A percentile compares a stretch with the other conserved stretches of the same genome.
phyloP scores from a whole-genome alignment of 2,113 vertebrate genomes.

The Tachysurus vachellii region DNA sequence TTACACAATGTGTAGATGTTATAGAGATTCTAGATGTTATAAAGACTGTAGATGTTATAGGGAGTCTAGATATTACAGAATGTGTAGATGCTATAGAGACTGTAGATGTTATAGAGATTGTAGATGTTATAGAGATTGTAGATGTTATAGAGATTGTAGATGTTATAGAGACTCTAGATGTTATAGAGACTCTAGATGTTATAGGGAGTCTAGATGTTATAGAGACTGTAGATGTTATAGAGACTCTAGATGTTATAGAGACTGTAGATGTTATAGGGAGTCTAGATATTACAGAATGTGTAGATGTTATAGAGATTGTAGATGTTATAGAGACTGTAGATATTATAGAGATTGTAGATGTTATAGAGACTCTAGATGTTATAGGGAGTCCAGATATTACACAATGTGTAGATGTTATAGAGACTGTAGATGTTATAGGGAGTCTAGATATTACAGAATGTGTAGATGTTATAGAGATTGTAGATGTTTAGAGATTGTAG shows the following conservation, averaged over 20 bases:
- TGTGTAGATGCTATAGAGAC: too few relatives aligned
- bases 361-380: neutral
- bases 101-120: neutral
- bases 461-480: neutral
- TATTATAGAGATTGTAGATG: neutral
- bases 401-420: neutral
- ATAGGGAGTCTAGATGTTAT: neutral
- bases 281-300: neutral
- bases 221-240: neutral
- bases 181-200: neutral
- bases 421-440: neutral
- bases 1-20: neutral
- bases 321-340: neutral
- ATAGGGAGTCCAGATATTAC: neutral
- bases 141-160: neutral
- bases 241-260: neutral
- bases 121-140: neutral
- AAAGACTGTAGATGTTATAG: neutral
- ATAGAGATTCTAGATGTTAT: neutral
- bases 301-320: neutral
- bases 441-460: neutral
- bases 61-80: neutral
- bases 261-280: neutral
- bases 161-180: neutral
- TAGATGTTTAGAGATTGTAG: conserved; percentile 59